Evolutionary conservation across 2,113 vertebrate species (phyloP), one percentile per base, ranked within the genome.

Genomic region (Helogale parvula): DNA sequence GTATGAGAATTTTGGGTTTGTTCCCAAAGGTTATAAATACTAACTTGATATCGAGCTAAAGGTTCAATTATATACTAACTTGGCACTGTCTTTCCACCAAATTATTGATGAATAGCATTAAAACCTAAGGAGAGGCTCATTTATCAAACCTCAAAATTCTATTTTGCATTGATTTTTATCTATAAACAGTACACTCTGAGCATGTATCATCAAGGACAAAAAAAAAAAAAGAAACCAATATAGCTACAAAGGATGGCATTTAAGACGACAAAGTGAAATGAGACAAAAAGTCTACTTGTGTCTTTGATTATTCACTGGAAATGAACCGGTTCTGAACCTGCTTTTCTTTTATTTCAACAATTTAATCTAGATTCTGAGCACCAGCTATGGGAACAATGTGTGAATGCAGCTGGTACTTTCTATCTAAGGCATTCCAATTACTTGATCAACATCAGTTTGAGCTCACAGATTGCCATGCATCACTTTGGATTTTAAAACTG

Each of bases 121-220:
- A 96, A 97, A 88, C 60, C 33, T 38, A 82, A 94, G 60, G 38
- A 92, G 45, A 97, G 79, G 81, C 69, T 94, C 83, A 96, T 23
- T 96, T 96, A 65, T 84, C 91, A 97, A 93, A 90, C 88, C 90
- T 96, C 92, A 90, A 77, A 88, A 96, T 97, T 94, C 76, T 90
- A 90, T 68, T 86, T 65, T 84, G 81, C 86, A 96, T 92, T 94
- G 86, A 90, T 97, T 97, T 89, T 93, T 92, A 76, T 86, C 82
- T 93, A 93, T 88, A 95, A 92, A 96, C 86, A 94, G 92, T 54
- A 94, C 52, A 68, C 29, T 63, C 17, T 77, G 63, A 85, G 45
- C 77, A 93, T 13, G 52, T 63, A 96, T 96, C 25, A 88, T 81
- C 87, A 93, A 97, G 89, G 93, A 71, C 57, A 81, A 84, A 92